Base-by-base conservation (phyloP, 2,113 vertebrate genomes). In the Genyomyrus donnyi region DNA sequence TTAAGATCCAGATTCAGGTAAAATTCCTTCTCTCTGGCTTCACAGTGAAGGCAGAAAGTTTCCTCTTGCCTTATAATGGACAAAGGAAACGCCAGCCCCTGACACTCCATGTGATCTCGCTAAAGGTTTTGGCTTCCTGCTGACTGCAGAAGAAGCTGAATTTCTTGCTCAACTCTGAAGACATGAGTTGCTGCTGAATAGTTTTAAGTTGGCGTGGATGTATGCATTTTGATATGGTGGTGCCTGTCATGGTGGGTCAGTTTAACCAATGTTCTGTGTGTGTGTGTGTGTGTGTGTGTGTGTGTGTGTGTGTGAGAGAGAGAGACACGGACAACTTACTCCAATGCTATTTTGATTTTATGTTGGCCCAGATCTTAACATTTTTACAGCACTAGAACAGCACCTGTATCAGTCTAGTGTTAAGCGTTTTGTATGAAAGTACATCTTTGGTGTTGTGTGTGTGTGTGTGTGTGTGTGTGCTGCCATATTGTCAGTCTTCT, bases 201-300 rank as follows among this genome's bases (percentile, higher is more conserved):
- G 8, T 89, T 17, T 70, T 39, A 70, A 70, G 62, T 70, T 70
- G n/a, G 62, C 1, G n/a, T 70, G 62, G 62, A 70, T 70, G 62
- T 70, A 10, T 4, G 10, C n/a, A 31, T 70, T 74, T 49, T 94
- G 93, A 94, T 93, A 91, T 92, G 92, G 93, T 93, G 93, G 92
- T 92, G 91, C 93, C 93, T 70, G 91, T 93, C 86, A 90, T 93
- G 90, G 91, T 88, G 93, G 91, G 92, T 49, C 94, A 92, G 91
- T 91, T 94, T 93, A 92, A 88, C 90, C 91, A 93, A 50, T 70
- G 91, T 92, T 42, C 0, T 42, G 39, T 42, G 39, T 42, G 39
- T 90, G 91, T 92, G 90, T 92, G 56, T 92, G 88, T 94, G 17
- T 53, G 4, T 5, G 50, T 52, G 15, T 52, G 50, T 52, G 50